These are phyloP conservation scores for Leptocoma aspasia DNA, from an alignment of 2,113 vertebrate species.

Conservation along the genomic window DNA sequence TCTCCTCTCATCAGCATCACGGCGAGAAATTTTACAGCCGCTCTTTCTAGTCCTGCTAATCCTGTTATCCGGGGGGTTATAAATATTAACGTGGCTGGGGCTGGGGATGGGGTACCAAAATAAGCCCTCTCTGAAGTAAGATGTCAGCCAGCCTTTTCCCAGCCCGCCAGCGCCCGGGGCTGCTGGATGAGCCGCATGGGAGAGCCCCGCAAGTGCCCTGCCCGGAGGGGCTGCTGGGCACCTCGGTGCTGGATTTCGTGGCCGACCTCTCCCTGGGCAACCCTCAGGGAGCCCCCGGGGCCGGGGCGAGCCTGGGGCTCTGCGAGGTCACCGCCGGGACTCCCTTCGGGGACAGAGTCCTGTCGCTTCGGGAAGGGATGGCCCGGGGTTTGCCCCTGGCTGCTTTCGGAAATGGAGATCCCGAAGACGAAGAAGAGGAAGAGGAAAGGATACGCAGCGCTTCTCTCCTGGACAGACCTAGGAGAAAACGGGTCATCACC, in stretches of 20 bases:
- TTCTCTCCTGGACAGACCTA: constrained; percentile 71
- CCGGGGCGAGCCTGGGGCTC: background rate
- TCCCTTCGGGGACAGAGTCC: constrained; percentile 44
- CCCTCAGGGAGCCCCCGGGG: background rate
- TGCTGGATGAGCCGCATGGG: constrained; percentile 25
- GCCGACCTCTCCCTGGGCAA: constrained; percentile 72
- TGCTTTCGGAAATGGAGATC: constrained; percentile 25
- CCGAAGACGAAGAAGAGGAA: constrained; percentile 50
- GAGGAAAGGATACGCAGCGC: constrained; percentile 8
- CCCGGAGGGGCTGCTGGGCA: constrained; percentile 64
- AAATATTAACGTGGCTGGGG: constrained; percentile 35
- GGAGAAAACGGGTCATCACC: constrained; percentile 88
- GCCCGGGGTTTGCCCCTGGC: background rate
- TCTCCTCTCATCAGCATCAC: constrained; percentile 62
- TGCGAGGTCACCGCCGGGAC: constrained; percentile 57
- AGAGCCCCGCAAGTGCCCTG: constrained; percentile 56
- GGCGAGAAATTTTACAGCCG: constrained; percentile 12
- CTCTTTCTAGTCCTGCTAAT: constrained; percentile 52
- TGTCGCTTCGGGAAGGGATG: constrained; percentile 19
- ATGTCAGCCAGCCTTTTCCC: constrained; percentile 15
- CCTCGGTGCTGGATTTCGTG: constrained; percentile 74
- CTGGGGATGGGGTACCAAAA: background rate
- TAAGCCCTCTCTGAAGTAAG: background rate
- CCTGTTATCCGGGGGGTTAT: constrained; percentile 62
- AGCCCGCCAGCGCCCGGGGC: background rate